A percentile compares a stretch with the other conserved stretches of the same genome.
Conservation (phyloP, 2,797 vertebrate genomes). For the Protonibea diacanthus region DNA sequence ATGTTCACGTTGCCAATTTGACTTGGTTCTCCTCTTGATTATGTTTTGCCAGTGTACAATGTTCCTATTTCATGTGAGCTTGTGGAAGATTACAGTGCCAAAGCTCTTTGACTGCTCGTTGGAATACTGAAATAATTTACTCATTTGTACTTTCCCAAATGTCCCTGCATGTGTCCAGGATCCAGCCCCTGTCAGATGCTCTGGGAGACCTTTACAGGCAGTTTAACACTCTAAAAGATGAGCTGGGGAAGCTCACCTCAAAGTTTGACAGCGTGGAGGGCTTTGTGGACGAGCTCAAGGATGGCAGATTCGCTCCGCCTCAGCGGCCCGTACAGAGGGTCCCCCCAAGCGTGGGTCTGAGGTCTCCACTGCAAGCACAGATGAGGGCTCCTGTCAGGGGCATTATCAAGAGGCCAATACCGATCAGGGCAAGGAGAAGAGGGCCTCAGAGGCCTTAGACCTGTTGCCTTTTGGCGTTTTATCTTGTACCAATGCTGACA, state of each 20-base stretch:
- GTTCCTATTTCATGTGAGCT: conserved; percentile 5
- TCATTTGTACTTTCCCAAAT: conserved; percentile 14
- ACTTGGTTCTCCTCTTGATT: conserved; percentile 13
- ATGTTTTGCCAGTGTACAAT: conserved; percentile 32
- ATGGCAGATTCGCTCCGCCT: conserved; percentile 59
- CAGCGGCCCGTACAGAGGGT: conserved; percentile 39
- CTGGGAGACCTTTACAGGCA: conserved; percentile 89
- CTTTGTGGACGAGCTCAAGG: conserved; percentile 86
- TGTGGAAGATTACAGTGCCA: not conserved
- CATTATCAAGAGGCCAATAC: conserved; percentile 21
- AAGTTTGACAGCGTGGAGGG: conserved; percentile 87
- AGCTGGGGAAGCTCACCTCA: conserved; percentile 83
- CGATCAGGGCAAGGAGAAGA: conserved; percentile 60
- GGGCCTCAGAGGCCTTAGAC: conserved; percentile 45
- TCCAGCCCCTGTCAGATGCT: conserved; percentile 88
- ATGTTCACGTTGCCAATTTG: conserved; percentile 26
- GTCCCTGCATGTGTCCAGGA: conserved; percentile 76
- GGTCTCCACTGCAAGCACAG: conserved; percentile 55
- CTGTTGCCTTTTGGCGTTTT: not conserved
- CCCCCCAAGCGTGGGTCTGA: conserved; percentile 41
- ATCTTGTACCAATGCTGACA: not conserved
- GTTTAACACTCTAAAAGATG: conserved; percentile 89
- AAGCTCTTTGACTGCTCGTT: conserved; percentile 16
- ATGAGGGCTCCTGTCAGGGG: conserved; percentile 44
- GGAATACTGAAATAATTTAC: not conserved